Conservation (phyloP, 2,113 vertebrate genomes). For the Phaethon lepturus region DNA sequence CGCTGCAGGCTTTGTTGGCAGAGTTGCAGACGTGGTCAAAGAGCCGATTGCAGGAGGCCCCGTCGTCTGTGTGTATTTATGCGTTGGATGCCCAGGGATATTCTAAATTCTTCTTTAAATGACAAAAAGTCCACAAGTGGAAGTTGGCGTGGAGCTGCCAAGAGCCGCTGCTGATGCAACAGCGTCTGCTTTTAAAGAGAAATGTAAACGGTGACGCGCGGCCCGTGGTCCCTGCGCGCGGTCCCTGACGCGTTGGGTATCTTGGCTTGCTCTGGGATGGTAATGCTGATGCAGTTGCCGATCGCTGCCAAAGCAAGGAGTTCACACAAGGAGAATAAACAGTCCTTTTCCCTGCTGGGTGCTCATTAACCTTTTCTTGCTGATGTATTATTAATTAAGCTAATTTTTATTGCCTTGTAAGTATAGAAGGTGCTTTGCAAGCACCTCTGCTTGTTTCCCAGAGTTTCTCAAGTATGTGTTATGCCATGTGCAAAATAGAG, state of each 20-base stretch:
- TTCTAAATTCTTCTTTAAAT: background rate
- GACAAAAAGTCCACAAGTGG: background rate
- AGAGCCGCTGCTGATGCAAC: background rate
- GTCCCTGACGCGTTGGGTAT: background rate
- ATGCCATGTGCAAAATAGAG: background rate
- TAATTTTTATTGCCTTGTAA: slow-evolving; percentile 39
- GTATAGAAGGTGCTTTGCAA: slow-evolving; percentile 12
- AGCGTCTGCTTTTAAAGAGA: background rate
- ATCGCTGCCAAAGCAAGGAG: slow-evolving; percentile 19
- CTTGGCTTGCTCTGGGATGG: background rate
- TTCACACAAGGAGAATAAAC: background rate
- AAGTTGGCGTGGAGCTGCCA: background rate
- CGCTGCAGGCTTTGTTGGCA: background rate
- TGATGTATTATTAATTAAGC: slow-evolving; percentile 51
- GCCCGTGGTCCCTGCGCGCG: background rate
- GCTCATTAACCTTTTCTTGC: slow-evolving; percentile 50
- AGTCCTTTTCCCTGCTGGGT: background rate
- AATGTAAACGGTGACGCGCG: background rate
- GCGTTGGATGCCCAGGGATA: background rate
- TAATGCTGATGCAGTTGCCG: background rate
- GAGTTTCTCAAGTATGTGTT: background rate
- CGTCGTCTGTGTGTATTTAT: accelerated
- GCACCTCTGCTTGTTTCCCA: background rate
- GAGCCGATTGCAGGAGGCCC: background rate
- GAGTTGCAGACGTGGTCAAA: background rate